phyloP scores from a whole-genome alignment of 2,888 invertebrate genomes.

The Drosophila pegasa region DNA sequence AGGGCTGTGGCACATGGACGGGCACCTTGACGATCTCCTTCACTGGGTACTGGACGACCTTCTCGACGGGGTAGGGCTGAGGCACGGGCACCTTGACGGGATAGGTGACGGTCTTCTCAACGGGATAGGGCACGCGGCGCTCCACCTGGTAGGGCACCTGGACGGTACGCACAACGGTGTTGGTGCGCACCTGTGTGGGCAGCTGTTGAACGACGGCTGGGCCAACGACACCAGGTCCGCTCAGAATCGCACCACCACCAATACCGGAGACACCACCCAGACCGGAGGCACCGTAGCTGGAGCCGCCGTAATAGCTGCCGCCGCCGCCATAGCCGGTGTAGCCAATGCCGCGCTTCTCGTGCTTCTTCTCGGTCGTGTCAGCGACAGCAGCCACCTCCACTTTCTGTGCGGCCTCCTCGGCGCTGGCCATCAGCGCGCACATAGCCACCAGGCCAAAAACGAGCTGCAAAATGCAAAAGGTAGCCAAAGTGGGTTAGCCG shows the following conservation, averaged over 20 bases:
- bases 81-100: slow-evolving; percentile 92
- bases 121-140: slow-evolving; percentile 91
- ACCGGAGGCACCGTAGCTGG: slow-evolving; percentile 86
- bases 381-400: slow-evolving; percentile 82
- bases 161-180: slow-evolving; percentile 90
- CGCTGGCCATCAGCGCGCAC: slow-evolving; percentile 87
- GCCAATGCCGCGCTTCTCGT: slow-evolving; percentile 91
- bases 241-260: slow-evolving; percentile 79
- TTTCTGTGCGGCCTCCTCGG: slow-evolving; percentile 87
- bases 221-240: slow-evolving; percentile 83
- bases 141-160: slow-evolving; percentile 88
- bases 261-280: slow-evolving; percentile 84
- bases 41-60: slow-evolving; percentile 91
- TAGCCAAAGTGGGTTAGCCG: slow-evolving; percentile 48
- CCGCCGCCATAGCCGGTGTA: slow-evolving; percentile 86
- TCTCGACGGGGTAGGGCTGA: slow-evolving; percentile 92
- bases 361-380: slow-evolving; percentile 88
- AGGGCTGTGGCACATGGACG: slow-evolving; percentile 85
- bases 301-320: slow-evolving; percentile 85
- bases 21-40: slow-evolving; percentile 91
- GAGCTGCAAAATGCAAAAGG: slow-evolving; percentile 71
- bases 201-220: slow-evolving; percentile 59
- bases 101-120: slow-evolving; percentile 91
- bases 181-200: slow-evolving; percentile 87
- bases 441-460: slow-evolving; percentile 86